Percentiles rank a stretch among this genome's conserved stretches.
phyloP scores from a whole-genome alignment of 2,113 vertebrate genomes.

The Chaenogobius annularis region DNA sequence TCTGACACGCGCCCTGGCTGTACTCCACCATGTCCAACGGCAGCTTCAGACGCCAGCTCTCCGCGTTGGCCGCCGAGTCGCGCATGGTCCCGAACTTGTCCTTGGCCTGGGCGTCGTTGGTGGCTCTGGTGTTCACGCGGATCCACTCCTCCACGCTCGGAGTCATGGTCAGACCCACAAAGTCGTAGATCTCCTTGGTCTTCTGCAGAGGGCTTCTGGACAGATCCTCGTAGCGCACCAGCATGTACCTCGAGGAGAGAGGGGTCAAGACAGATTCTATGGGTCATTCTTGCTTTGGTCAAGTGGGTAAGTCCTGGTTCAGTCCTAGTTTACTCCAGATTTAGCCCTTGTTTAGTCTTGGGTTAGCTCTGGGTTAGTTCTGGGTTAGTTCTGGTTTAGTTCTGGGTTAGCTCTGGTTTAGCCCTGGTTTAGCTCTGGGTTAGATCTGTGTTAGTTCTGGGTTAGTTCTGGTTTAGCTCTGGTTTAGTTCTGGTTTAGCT shows the following conservation, averaged over 20 bases:
- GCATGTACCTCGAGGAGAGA: slow-evolving; percentile 83
- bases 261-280: background rate
- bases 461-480: too few relatives aligned
- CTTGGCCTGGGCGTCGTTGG: slow-evolving; percentile 86
- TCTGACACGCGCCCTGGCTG: slow-evolving; percentile 89
- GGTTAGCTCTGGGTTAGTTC: too few relatives aligned
- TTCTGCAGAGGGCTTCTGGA: slow-evolving; percentile 91
- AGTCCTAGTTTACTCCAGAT: too few relatives aligned
- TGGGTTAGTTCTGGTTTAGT: too few relatives aligned
- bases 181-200: slow-evolving; percentile 93
- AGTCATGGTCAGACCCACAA: slow-evolving; percentile 89
- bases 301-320: too few relatives aligned
- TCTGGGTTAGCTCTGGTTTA: too few relatives aligned
- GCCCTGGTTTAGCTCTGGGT: too few relatives aligned
- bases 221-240: slow-evolving; percentile 96
- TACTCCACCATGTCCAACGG: slow-evolving; percentile 94
- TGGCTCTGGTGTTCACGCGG: slow-evolving; percentile 90
- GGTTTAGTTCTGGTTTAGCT: too few relatives aligned
- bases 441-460: too few relatives aligned
- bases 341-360: too few relatives aligned
- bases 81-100: slow-evolving; percentile 94
- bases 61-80: slow-evolving; percentile 91
- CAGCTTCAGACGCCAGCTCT: slow-evolving; percentile 94
- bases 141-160: slow-evolving; percentile 92
- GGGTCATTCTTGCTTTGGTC: too few relatives aligned